phyloP scores from a whole-genome alignment of 2,888 invertebrate genomes.

The Mylabris sibirica region DNA sequence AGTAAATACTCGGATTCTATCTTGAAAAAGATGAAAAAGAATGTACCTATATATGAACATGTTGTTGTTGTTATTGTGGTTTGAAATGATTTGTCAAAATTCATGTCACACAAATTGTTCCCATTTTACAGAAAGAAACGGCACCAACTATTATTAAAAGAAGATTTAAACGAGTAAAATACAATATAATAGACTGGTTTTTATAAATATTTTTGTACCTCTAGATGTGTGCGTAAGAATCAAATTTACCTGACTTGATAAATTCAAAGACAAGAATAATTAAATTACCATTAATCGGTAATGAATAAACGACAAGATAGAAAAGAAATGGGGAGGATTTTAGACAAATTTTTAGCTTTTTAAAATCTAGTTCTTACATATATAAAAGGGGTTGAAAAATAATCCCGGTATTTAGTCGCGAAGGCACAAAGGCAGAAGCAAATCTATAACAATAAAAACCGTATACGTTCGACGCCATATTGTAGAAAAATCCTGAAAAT shows the following conservation, averaged over 20 bases:
- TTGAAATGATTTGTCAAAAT: slow-evolving; percentile 10
- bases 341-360: neutral
- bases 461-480: slow-evolving; percentile 46
- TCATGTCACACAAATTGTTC: slow-evolving; percentile 10
- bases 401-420: slow-evolving; percentile 59
- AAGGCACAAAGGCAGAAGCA: slow-evolving; percentile 58
- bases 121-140: neutral
- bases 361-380: neutral
- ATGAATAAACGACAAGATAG: neutral
- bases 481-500: slow-evolving; percentile 22
- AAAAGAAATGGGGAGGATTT: neutral
- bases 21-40: neutral
- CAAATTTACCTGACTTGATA: slow-evolving; percentile 1
- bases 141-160: neutral
- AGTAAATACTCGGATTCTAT: neutral
- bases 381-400: slow-evolving; percentile 39
- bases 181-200: neutral
- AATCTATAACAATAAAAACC: slow-evolving; percentile 49
- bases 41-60: neutral
- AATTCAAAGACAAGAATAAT: neutral
- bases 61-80: neutral
- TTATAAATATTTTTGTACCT: neutral
- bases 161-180: neutral
- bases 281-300: neutral
- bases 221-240: neutral